These are phyloP conservation scores for Tineola bisselliella DNA, from an alignment of 2,888 invertebrate species.

Conservation along the genomic window DNA sequence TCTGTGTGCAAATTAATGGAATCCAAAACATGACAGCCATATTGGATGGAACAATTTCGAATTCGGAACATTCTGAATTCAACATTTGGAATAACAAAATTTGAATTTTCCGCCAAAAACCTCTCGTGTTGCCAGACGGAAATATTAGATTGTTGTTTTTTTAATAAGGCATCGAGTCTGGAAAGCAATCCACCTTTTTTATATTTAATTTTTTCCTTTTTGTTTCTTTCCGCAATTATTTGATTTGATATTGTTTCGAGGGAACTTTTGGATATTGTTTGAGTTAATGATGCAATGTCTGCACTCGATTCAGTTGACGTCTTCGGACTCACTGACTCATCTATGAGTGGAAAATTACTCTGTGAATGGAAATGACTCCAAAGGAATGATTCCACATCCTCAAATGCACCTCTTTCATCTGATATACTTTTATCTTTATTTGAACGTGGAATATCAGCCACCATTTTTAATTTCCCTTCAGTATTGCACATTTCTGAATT, in stretches of 20 bases:
- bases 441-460: too few relatives aligned
- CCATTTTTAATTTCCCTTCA: too few relatives aligned
- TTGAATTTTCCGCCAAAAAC: conserved; percentile 51
- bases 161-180: conserved; percentile 46
- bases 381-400: too few relatives aligned
- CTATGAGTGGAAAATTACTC: not conserved
- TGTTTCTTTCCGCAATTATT: not conserved
- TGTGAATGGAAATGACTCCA: too few relatives aligned
- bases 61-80: conserved; percentile 35
- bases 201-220: conserved; percentile 6
- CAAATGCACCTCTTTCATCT: too few relatives aligned
- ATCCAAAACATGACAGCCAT: conserved; percentile 40
- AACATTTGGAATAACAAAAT: conserved; percentile 45
- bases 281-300: not conserved
- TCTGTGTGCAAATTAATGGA: conserved; percentile 27
- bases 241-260: not conserved
- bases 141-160: conserved; percentile 50
- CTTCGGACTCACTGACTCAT: not conserved
- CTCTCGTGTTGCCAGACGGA: conserved; percentile 67
- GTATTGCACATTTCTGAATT: too few relatives aligned
- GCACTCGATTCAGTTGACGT: not conserved
- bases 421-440: too few relatives aligned
- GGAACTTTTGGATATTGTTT: not conserved
- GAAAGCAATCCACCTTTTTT: conserved; percentile 58
- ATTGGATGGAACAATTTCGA: conserved; percentile 33